Evolutionary conservation across 1,140 invertebrate species (phyloP), one percentile per base, ranked within the genome.

Genomic region (Ylistrum balloti): DNA sequence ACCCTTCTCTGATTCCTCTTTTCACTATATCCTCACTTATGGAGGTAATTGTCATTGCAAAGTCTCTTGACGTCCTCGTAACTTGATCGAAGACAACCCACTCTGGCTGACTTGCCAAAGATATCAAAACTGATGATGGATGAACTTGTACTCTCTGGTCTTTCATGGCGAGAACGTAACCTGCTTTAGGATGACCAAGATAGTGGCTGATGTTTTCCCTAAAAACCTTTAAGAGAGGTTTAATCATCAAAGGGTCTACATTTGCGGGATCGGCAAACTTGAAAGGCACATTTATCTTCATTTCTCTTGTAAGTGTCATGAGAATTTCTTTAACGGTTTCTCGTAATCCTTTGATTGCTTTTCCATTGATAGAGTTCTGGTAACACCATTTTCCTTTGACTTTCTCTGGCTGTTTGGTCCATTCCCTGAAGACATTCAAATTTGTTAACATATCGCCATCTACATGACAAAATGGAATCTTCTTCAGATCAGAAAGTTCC

Each of bases 371-470:
- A n/a, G 92, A 91, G 88, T 96, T 94, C 33, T 90, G 48, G 9
- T 91, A 22, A 87, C 95, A 95, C 95, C 95, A 95, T 74, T 86
- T 91, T 0, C 90, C 92, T 90, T 94, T 94, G 74, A 92, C 22
- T 32, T 92, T 92, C 88, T 94, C 94, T 33, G 89, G 87, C 28
- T 92, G 87, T 22, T 88, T 86, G 86, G 92, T 48, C 94, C 94
- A 96, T 85, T 92, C 91, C 94, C 98, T 97, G 95, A 97, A 99
- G n/a, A 99, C 97, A 96, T 99, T 99, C 0, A 99, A 96, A 41
- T 99, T 96, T 20, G 98, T 99, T 7, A 99, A 97, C 94, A 99
- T 98, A 97, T 99, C 99, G 13, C 99, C 99, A 93, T 98, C 97
- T 32, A 97, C 96, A 0, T 98, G 98, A 89, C 94, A 93, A 91